A percentile compares a stretch with the other conserved stretches of the same genome.
Conservation (phyloP, 2,797 vertebrate genomes). For the Erithacus rubecula region DNA sequence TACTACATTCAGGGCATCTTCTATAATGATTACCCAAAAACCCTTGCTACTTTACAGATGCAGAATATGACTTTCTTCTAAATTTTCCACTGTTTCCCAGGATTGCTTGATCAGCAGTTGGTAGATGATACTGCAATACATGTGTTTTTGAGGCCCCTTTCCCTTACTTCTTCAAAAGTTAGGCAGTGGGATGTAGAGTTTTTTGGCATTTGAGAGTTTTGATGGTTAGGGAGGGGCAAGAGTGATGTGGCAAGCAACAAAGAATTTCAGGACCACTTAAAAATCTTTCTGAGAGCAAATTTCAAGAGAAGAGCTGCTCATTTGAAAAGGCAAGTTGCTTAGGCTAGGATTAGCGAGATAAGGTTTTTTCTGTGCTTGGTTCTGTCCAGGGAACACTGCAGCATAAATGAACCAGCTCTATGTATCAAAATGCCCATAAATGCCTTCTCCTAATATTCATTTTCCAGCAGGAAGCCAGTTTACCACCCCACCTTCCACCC, state of each 20-base stretch:
- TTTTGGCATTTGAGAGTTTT: neutral
- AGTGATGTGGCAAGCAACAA: neutral
- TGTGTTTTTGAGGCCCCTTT: neutral
- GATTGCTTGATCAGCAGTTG: neutral
- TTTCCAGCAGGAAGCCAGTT: neutral
- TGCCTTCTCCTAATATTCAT: neutral
- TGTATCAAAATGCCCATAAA: neutral
- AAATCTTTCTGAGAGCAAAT: neutral
- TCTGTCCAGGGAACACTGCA: neutral
- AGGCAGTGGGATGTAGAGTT: neutral
- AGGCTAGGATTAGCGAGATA: neutral
- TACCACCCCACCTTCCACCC: fast-evolving
- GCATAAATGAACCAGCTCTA: neutral
- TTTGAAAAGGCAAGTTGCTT: neutral
- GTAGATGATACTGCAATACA: neutral
- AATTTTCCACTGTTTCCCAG: neutral
- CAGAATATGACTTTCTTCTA: neutral
- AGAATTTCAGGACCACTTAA: neutral
- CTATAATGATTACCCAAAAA: neutral
- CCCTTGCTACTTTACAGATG: neutral
- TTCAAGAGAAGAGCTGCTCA: neutral
- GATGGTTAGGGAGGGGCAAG: neutral
- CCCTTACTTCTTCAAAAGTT: neutral
- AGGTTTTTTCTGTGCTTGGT: neutral
- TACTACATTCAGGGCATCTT: neutral